These are phyloP conservation scores for Brachionichthys hirsutus DNA, from an alignment of 2,113 vertebrate species.

Conservation along the genomic window DNA sequence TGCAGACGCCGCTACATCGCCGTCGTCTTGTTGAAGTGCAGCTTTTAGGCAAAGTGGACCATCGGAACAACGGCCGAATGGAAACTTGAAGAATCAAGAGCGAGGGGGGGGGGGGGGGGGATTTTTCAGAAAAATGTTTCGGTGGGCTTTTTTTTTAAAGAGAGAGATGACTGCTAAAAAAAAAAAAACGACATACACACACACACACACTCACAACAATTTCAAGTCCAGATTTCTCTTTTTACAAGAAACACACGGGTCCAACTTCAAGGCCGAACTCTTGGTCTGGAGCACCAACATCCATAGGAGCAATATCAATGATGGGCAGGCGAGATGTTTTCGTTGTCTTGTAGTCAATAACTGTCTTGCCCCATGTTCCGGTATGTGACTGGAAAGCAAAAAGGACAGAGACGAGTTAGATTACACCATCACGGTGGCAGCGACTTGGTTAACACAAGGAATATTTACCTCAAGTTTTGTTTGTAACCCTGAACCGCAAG, in stretches of 20 bases:
- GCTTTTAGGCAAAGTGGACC: conserved; percentile 87
- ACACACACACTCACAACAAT: conserved; percentile 83
- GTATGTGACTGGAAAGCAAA: conserved; percentile 89
- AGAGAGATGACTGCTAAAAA: conserved; percentile 95
- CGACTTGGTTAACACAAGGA: not conserved
- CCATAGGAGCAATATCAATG: conserved; percentile 98
- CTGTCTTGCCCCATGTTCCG: conserved; percentile 94
- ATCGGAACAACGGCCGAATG: conserved; percentile 75
- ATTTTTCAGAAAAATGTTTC: conserved; percentile 73
- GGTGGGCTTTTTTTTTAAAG: conserved; percentile 76
- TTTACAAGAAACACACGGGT: conserved; percentile 99
- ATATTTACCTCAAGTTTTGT: too few species aligned
- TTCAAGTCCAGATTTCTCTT: conserved; percentile 98
- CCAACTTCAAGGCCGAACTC: conserved; percentile 95
- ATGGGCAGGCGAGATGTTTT: conserved; percentile 98
- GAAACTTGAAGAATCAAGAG: conserved; percentile 62
- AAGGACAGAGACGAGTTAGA: conserved; percentile 6
- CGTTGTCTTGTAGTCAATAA: conserved; percentile 97
- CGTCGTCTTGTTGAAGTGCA: conserved; percentile 84
- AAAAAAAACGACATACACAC: conserved; percentile 75
- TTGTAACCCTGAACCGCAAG: not conserved
- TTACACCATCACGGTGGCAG: not conserved
- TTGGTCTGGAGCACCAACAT: conserved; percentile 95
- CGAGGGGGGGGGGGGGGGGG: conserved; percentile 64
- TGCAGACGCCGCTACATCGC: conserved; percentile 73